These are phyloP conservation scores for Lycocorax pyrrhopterus DNA, from an alignment of 2,113 vertebrate species.

Conservation along the genomic window DNA sequence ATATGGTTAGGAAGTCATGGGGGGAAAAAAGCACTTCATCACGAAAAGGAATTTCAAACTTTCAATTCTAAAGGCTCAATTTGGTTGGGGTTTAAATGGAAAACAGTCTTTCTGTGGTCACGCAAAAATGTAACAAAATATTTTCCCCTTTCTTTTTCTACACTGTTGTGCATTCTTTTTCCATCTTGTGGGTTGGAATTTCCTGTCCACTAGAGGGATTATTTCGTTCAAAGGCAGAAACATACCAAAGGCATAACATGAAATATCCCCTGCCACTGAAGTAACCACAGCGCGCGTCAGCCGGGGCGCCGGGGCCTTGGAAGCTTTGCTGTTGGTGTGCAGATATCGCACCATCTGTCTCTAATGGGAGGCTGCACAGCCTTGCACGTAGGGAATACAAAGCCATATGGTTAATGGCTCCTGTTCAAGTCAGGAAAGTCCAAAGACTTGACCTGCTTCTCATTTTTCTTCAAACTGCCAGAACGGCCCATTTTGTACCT, in stretches of 20 bases:
- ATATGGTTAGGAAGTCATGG: background rate
- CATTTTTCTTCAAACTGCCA: background rate
- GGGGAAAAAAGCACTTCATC: background rate
- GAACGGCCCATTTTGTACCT: background rate
- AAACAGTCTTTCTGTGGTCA: background rate
- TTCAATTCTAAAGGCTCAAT: background rate
- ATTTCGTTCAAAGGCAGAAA: background rate
- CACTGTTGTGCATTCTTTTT: background rate
- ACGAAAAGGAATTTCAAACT: background rate
- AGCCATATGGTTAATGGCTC: slow-evolving; percentile 48
- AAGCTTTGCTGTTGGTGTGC: background rate
- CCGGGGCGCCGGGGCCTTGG: rapidly evolving
- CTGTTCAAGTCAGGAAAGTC: background rate
- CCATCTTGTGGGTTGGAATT: background rate
- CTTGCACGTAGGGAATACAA: background rate
- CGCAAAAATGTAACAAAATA: background rate
- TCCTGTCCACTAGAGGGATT: background rate
- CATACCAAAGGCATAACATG: background rate
- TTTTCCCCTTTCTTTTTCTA: background rate
- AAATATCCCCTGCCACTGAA: background rate
- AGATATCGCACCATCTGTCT: slow-evolving; percentile 14
- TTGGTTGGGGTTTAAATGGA: background rate
- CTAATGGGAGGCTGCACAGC: background rate
- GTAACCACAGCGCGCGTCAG: background rate
- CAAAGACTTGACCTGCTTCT: slow-evolving; percentile 38